Evolutionary conservation across 64 coral and sea anemone genomes (phyloP).

Genomic region (Trachythela sp.): DNA sequence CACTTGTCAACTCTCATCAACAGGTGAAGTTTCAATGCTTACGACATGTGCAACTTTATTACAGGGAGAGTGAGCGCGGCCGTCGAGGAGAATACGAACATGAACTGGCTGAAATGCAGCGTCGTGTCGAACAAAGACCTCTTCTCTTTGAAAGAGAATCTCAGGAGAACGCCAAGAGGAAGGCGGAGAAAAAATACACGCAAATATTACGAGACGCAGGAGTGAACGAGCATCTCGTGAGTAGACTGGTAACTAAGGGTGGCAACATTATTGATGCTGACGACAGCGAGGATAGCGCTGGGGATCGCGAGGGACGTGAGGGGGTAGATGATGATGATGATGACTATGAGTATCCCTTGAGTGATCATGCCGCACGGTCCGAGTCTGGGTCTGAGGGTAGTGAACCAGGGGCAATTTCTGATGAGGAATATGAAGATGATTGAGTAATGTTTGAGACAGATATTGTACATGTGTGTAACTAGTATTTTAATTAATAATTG

Average conservation of each 20-base stretch:
- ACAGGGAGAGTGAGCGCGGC: slow-evolving; percentile 70
- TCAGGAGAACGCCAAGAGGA: slow-evolving; percentile 68
- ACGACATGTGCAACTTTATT: background rate
- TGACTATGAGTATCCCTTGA: background rate
- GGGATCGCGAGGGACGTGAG: background rate
- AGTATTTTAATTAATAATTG: too few relatives aligned
- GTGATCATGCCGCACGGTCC: too few relatives aligned
- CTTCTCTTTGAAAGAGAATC: slow-evolving; percentile 95
- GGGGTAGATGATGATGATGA: background rate
- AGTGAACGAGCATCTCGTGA: slow-evolving; percentile 73
- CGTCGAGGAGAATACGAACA: slow-evolving; percentile 69
- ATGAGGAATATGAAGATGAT: background rate
- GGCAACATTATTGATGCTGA: slow-evolving; percentile 81
- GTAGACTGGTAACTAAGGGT: slow-evolving; percentile 80
- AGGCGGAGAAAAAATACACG: slow-evolving; percentile 85
- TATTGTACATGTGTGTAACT: background rate
- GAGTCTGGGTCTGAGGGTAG: background rate
- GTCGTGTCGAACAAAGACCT: slow-evolving; percentile 65
- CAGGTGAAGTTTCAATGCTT: background rate
- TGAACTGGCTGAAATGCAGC: slow-evolving; percentile 78
- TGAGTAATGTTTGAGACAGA: background rate
- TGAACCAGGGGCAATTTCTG: background rate
- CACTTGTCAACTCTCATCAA: background rate
- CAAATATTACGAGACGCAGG: slow-evolving; percentile 85
- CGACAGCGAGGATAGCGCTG: slow-evolving; percentile 57